These are phyloP conservation scores for Ostrea denselamellosa DNA, from an alignment of 1,140 invertebrate genomes.

Conservation along the genomic window DNA sequence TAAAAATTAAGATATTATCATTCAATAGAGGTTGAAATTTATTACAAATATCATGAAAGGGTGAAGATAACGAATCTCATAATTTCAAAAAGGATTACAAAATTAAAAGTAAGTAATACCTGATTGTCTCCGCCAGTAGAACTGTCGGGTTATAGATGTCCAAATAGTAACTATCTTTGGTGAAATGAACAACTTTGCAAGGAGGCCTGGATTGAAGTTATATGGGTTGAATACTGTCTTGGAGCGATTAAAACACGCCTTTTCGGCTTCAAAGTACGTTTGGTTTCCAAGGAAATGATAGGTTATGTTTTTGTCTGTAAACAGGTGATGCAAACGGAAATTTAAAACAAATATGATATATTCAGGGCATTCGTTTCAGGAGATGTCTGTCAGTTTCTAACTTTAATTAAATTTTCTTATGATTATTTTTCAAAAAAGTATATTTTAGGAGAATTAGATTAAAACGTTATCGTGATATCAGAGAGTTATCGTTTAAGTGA, in stretches of 20 bases:
- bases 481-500: no score
- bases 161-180: not conserved
- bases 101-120: not conserved
- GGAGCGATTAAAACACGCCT: not conserved
- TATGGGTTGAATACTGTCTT: not conserved
- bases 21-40: not conserved
- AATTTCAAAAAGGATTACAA: not conserved
- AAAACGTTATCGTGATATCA: no score
- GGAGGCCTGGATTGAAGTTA: not conserved
- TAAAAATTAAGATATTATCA: not conserved
- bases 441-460: no score
- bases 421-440: no score
- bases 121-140: not conserved
- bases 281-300: not conserved
- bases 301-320: not conserved
- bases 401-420: no score
- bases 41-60: not conserved
- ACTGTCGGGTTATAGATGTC: not conserved
- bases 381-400: no score
- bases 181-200: not conserved
- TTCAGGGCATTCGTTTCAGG: no score
- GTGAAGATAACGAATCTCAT: no score
- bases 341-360: not conserved
- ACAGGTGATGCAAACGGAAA: not conserved
- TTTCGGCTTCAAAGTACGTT: not conserved